A percentile compares a stretch with the other conserved stretches of the same genome.
phyloP scores from a whole-genome alignment of 2,888 invertebrate species.

The Amphimallon solstitiale region DNA sequence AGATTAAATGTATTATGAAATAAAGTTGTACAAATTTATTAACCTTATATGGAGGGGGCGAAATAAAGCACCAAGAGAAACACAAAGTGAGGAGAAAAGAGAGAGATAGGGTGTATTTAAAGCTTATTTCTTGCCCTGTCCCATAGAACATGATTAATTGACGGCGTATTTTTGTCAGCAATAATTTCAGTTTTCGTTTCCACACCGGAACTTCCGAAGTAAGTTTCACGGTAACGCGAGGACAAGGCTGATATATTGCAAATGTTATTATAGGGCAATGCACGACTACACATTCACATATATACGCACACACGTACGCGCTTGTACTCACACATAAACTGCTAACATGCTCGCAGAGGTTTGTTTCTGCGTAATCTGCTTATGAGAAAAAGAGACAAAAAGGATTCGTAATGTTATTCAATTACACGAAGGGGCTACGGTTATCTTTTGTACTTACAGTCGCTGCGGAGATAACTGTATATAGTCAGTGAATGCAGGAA shows the following conservation, averaged over 20 bases:
- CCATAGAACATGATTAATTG: slow-evolving; percentile 57
- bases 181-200: slow-evolving; percentile 60
- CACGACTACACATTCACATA: slow-evolving; percentile 25
- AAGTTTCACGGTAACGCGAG: slow-evolving; percentile 55
- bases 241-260: slow-evolving; percentile 48
- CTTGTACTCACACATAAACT: not conserved
- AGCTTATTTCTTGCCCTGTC: slow-evolving; percentile 54
- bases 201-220: slow-evolving; percentile 60
- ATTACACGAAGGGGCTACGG: slow-evolving; percentile 14
- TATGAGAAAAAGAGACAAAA: slow-evolving; percentile 38
- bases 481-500: slow-evolving; percentile 2
- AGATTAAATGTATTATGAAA: slow-evolving; percentile 41
- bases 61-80: slow-evolving; percentile 41
- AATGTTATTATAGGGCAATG: slow-evolving; percentile 44
- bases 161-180: slow-evolving; percentile 57
- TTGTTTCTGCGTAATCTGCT: slow-evolving; percentile 38
- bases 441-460: not conserved
- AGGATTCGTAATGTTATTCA: slow-evolving; percentile 23
- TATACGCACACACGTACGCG: slow-evolving; percentile 10
- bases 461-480: too few relatives aligned
- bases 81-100: slow-evolving; percentile 24
- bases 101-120: slow-evolving; percentile 48
- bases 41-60: slow-evolving; percentile 41
- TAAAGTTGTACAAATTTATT: slow-evolving; percentile 46
- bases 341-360: slow-evolving; percentile 22